A percentile compares a stretch with the other conserved stretches of the same genome.
Evolutionary conservation across 2,113 vertebrate species (phyloP).

Genomic region (Stomatorhinus ivindoensis): DNA sequence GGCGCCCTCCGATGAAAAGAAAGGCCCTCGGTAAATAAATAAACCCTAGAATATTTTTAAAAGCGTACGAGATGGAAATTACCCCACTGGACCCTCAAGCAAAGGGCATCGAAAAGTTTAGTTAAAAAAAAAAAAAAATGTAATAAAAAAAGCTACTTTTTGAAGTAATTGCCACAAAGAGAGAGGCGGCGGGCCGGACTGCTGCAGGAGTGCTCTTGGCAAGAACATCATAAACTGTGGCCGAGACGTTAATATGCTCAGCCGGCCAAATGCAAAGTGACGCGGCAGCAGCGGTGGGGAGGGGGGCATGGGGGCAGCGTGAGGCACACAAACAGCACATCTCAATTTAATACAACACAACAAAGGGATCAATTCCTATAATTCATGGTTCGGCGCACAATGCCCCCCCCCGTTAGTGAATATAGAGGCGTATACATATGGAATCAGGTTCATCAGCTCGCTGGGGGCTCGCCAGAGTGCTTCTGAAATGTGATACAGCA

Average conservation of each 20-base stretch:
- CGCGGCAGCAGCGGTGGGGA: conserved; percentile 33
- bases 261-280: conserved; percentile 78
- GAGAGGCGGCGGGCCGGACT: conserved; percentile 55
- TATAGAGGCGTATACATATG: conserved; percentile 75
- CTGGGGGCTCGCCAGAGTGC: conserved; percentile 64
- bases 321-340: conserved; percentile 56
- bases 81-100: conserved; percentile 58
- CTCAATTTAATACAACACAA: conserved; percentile 76
- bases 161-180: conserved; percentile 74
- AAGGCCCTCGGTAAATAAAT: conserved; percentile 43
- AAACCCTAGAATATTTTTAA: conserved; percentile 37
- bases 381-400: conserved; percentile 72
- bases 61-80: conserved; percentile 60
- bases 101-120: conserved; percentile 51
- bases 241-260: conserved; percentile 77
- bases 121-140: conserved; percentile 24
- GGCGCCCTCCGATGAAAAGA: conserved; percentile 11
- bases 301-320: conserved; percentile 58
- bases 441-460: conserved; percentile 72
- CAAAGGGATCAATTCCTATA: conserved; percentile 72
- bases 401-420: conserved; percentile 53
- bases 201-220: conserved; percentile 78
- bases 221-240: conserved; percentile 76
- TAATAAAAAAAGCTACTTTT: conserved; percentile 52
- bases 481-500: conserved; percentile 71